Evolutionary conservation across 1,140 invertebrate genomes (phyloP), one percentile per base, ranked within the genome.

Genomic region (Laupala kohalensis): DNA sequence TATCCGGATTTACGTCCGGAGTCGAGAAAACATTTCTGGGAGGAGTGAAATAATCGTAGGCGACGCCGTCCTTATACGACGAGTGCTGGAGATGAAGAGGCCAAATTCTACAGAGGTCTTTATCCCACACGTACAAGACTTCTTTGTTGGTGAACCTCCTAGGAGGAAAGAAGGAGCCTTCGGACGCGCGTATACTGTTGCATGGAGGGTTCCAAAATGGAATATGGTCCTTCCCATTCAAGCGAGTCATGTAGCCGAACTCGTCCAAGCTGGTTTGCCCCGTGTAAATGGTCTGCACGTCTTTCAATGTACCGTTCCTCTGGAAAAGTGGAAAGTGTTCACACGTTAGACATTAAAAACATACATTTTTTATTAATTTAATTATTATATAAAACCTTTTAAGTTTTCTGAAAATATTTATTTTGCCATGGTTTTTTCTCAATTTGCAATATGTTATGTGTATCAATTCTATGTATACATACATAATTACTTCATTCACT

Each of bases 161-260:
- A 4, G 88, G 93, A 13, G 88, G 93, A 78, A 91, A 94, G 81
- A 91, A 92, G 0, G 90, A 92, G 2, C 91, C 84, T 83, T 96
- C 93, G 0, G 92, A 94, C 25, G 92, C 93, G 71, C 86, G 85
- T 13, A 95, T 88, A 64, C 87, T 85, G 73, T 92, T 93, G 78
- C 93, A 95, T 1, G 91, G 90, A 1, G 85, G 78, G 0, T 85
- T 79, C 92, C 92, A 95, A 76, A 90, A 90, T 0, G 90, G 89
- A 30, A 94, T 80, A 65, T 86, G 85, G 77, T 90, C 86, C 70
- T 89, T 73, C 1, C 92, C 92, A 76, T 94, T 92, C 19, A 93
- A 80, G 65, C 86, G 87, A 75, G 92, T 87, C 72, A 95, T 80
- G 6, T 91, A 84, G 2, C 92, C 92, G 74, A 94, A 95, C 29